Conservation (phyloP, 2,113 vertebrate species). For the Lasiurus cinereus region DNA sequence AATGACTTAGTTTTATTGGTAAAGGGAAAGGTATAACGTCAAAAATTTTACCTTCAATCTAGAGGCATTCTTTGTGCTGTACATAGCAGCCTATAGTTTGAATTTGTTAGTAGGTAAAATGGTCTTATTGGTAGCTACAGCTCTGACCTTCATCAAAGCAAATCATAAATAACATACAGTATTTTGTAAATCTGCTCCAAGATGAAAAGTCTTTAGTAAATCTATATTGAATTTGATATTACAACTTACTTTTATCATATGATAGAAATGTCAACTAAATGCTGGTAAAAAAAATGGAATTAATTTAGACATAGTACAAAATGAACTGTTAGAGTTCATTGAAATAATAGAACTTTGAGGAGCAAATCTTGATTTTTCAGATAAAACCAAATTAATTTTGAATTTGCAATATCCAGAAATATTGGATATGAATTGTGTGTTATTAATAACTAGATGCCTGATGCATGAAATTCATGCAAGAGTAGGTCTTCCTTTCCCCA, state of each 20-base stretch:
- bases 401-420: not conserved
- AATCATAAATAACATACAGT: not conserved
- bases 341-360: not conserved
- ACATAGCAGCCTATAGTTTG: not conserved
- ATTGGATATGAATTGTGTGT: not conserved
- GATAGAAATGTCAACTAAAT: not conserved
- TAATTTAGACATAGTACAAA: constrained; percentile 17
- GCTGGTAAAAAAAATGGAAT: not conserved
- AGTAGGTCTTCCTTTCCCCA: no score
- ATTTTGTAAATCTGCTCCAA: not conserved
- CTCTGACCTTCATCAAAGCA: not conserved
- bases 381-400: constrained; percentile 53
- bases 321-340: not conserved
- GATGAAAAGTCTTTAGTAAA: constrained; percentile 6
- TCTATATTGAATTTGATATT: not conserved
- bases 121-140: not conserved
- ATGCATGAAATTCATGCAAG: no score
- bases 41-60: constrained; percentile 22
- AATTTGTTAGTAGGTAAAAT: not conserved
- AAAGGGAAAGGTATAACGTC: not conserved
- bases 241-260: not conserved
- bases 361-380: not conserved
- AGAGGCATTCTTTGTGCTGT: not conserved
- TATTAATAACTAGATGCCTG: not conserved
- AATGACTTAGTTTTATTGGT: not conserved